These are phyloP conservation scores for Philypnodon macrostomus DNA, from an alignment of 2,797 vertebrate genomes.

Conservation along the genomic window DNA sequence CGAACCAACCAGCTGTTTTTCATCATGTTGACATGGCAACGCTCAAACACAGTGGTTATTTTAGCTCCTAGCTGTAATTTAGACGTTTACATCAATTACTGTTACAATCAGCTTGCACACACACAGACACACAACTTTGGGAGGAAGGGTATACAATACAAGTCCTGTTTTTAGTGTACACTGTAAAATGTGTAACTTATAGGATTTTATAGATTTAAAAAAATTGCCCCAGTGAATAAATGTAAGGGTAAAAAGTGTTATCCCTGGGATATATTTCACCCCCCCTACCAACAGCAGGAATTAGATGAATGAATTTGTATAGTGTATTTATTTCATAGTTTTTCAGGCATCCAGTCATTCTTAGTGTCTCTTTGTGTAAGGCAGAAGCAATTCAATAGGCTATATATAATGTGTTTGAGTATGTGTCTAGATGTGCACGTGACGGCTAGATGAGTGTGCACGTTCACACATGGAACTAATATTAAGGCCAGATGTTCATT, in stretches of 20 bases:
- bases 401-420: conserved; percentile 6
- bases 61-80: conserved; percentile 79
- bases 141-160: neutral
- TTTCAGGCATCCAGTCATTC: conserved; percentile 24
- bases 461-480: conserved; percentile 76
- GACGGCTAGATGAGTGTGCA: too few relatives aligned
- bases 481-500: conserved; percentile 74
- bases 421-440: conserved; percentile 18
- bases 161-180: conserved; percentile 47
- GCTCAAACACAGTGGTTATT: conserved; percentile 75
- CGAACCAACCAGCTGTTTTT: conserved; percentile 68
- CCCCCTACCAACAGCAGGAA: too few relatives aligned
- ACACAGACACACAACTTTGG: conserved; percentile 14
- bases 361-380: conserved; percentile 52
- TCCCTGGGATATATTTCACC: too few relatives aligned
- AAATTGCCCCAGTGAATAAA: too few relatives aligned
- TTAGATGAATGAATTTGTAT: too few relatives aligned
- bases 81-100: conserved; percentile 79
- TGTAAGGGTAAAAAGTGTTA: too few relatives aligned
- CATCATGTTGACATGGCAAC: conserved; percentile 75
- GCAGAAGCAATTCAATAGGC: conserved; percentile 54
- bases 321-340: too few relatives aligned
- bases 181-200: too few relatives aligned
- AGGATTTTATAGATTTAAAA: too few relatives aligned
- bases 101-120: conserved; percentile 70